Base-by-base conservation (phyloP, 2,797 vertebrate genomes). In the Tarsius wallacei region DNA sequence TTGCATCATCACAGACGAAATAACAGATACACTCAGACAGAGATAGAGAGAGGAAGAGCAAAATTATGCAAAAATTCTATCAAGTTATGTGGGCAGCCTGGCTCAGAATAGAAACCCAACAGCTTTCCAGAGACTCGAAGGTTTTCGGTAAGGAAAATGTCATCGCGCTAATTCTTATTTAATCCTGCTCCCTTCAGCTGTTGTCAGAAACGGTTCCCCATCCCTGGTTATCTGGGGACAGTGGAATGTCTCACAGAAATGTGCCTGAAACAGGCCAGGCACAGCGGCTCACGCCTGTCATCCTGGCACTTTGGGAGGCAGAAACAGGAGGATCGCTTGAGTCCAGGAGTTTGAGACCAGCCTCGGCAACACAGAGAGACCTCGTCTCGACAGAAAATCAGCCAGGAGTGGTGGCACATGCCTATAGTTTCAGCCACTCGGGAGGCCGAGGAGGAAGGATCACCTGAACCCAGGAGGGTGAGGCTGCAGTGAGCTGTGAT, bases 21-120 rank as follows among this genome's bases (percentile, higher is more conserved):
- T 95, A 96, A 97, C 93, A 98, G 97, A 96, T 94, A 97, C 71
- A 97, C 90, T 95, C 97, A 97, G 96, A 97, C 84, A 95, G 94
- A 95, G 81, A 96, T 74, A 96, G 76, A 96, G 95, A 98, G 87
- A 93, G 88, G 93, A 91, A 98, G 49, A 78, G 78, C 53, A 66
- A 96, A 96, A 94, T 97, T 93, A 97, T 97, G 95, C 97, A 93
- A 95, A 94, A 97, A 93, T 88, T 87, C 95, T 96, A 87, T 94
- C 22, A 92, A 96, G 96, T 93, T 96, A 93, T 93, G 97, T 97
- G 97, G 97, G 98, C 95, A 93, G 96, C 17, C 1, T 21, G 78
- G 78, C 96, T 97, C 87, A 95, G 97, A 97, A 97, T 97, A 98
- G 97, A 97, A 96, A 84, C 78, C 64, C 59, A 63, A 93, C 95